Conservation (phyloP, 2,113 vertebrate species). For the Cheirogaleus medius region DNA sequence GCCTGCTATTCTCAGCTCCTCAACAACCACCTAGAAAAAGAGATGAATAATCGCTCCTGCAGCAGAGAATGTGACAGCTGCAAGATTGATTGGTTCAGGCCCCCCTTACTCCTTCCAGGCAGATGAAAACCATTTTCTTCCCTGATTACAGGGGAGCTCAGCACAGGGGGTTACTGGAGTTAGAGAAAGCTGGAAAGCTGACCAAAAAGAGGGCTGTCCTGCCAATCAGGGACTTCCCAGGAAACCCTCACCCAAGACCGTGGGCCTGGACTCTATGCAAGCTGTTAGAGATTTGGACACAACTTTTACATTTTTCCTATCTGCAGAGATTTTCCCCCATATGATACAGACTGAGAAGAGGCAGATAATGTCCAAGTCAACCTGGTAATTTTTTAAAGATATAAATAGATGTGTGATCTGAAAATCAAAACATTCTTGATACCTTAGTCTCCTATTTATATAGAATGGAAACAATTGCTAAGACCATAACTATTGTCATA, state of each 20-base stretch:
- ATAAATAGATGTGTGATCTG: neutral
- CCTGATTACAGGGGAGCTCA: neutral
- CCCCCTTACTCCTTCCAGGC: neutral
- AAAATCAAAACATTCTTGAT: neutral
- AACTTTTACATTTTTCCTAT: neutral
- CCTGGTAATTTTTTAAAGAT: neutral
- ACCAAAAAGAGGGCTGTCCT: neutral
- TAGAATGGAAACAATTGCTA: neutral
- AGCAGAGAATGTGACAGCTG: neutral
- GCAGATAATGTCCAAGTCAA: neutral
- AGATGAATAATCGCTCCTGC: constrained; percentile 4
- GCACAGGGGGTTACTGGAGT: neutral
- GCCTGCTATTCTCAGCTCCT: constrained; percentile 18
- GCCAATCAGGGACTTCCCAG: neutral
- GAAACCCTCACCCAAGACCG: neutral
- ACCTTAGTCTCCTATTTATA: neutral
- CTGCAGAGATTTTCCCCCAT: neutral
- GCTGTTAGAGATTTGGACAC: neutral
- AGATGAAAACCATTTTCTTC: constrained; percentile 17
- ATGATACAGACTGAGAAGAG: rapidly evolving
- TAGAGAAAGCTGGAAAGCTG: neutral
- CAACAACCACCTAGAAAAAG: neutral
- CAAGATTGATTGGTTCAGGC: neutral
- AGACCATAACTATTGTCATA: neutral
- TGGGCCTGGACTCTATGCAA: neutral